Evolutionary conservation across 1,140 invertebrate genomes (phyloP), one percentile per base, ranked within the genome.

Genomic region (Pogonognathellus flavescens): DNA sequence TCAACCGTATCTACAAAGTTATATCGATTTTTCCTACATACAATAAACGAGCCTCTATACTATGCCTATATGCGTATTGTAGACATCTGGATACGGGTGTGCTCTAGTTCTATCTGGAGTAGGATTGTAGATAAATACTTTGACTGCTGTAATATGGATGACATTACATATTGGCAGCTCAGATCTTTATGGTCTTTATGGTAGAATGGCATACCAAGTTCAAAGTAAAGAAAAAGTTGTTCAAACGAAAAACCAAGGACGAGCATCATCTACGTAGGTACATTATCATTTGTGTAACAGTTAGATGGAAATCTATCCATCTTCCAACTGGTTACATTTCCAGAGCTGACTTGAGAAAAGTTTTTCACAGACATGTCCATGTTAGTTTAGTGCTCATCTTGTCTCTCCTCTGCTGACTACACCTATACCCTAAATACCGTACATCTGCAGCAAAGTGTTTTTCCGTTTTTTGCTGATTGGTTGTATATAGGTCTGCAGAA

Each of bases 301-400:
- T 76, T 76, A 31, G 70, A 81, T 55, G 53, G 80, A 81, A 55
- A 81, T 53, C 50, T 55, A 81, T 81, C 80, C 53, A 81, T 81
- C 80, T 81, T 81, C 80, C 80, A 81, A 55, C 55, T 53, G 80
- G 80, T 18, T 81, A 52, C 49, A 81, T 81, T 66, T 18, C 60
- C 31, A 41, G 31, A 66, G 18, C 11, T 50, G 50, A 81, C 22
- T 76, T 76, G 41, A 31, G 20, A 20, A 66, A 66, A 66, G 20
- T 22, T 66, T 66, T 66, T 66, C 62, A 66, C 20, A 66, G 62
- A 66, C 62, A 66, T 66, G 22, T 66, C 20, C 22, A 66, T 66
- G 22, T 66, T 25, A 20, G 62, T 66, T 66, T 66, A 25, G 62
- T 25, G 20, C 62, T 25, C 2, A 25, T 20, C 22, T 25, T 66